Evolutionary conservation across 1,140 invertebrate genomes (phyloP).

Genomic region (Bombus balteatus): DNA sequence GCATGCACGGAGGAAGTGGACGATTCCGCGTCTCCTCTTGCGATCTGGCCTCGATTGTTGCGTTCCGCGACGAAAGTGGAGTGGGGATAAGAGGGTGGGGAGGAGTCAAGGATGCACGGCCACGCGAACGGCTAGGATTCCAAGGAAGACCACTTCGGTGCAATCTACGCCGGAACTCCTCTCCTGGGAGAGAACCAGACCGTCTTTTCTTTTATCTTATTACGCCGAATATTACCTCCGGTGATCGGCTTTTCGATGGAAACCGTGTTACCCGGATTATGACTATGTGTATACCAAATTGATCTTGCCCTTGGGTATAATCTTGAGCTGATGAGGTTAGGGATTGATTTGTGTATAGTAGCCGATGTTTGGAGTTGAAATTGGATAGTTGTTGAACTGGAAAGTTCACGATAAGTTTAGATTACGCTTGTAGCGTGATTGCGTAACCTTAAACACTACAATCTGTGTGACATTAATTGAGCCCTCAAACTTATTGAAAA

Average conservation of each 20-base stretch:
- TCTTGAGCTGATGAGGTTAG: not conserved
- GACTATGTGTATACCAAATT: not conserved
- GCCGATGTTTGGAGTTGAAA: too few species aligned
- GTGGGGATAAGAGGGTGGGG: not conserved
- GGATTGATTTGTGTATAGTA: not conserved
- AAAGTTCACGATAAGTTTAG: too few species aligned
- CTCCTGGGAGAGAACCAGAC: slow-evolving; percentile 29
- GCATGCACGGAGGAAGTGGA: slow-evolving; percentile 1
- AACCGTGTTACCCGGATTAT: not conserved
- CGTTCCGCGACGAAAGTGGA: not conserved
- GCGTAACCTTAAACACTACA: too few species aligned
- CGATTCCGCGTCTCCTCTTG: slow-evolving; percentile 1
- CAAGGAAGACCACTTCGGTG: slow-evolving; percentile 75
- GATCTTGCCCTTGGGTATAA: not conserved
- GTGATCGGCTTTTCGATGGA: slow-evolving; percentile 23
- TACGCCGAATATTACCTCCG: slow-evolving; percentile 39
- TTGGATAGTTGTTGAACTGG: too few species aligned
- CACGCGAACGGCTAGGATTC: slow-evolving; percentile 65
- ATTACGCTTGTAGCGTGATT: too few species aligned
- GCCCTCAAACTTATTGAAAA: too few species aligned
- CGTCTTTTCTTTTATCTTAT: slow-evolving; percentile 66
- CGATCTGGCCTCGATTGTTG: slow-evolving; percentile 29
- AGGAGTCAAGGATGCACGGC: slow-evolving; percentile 35
- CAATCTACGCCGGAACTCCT: slow-evolving; percentile 70
- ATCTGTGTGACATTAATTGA: too few species aligned